Base-by-base conservation (phyloP, 2,797 vertebrate species). In the Smutsia temminckii region DNA sequence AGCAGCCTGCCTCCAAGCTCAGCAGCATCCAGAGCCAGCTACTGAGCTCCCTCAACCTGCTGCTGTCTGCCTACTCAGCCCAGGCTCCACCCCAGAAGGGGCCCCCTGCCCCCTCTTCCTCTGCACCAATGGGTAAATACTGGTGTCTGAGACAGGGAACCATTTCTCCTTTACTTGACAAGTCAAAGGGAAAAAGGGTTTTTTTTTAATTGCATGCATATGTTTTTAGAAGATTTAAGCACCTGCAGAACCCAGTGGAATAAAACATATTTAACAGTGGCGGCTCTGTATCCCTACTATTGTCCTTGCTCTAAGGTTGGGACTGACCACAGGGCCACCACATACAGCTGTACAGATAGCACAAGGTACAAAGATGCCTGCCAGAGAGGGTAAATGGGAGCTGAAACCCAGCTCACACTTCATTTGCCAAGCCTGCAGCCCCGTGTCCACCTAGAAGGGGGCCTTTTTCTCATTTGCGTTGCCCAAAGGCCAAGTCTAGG, bases 1-100 rank as follows among this genome's bases (percentile, higher is more conserved):
- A 99, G 85, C 99, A 99, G 92, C 98, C 98, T 0, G 99, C 99
- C 69, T 99, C 99, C 89, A 99, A 99, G 98, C 99, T 99, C 98
- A 99, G 99, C 98, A 99, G 99, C 71, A 99, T 99, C 97, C 99
- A 99, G 98, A 99, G 98, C 98, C 99, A 99, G 87, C 98, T 99
- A 86, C 99, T 99, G 96, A 99, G 99, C 97, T 99, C 99, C 85
- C 99, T 99, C 93, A 99, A 99, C 97, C 99, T 99, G 40, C 98
- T 99, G 96, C 99, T 99, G 74, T 99, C 99, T 8, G 99, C 99
- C 96, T 99, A 99, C 98, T 99, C 99, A 10, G 96, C 97, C 0
- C 99, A 98, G 61, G 98, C 98, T 51, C 96, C 98, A 0, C 72
- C 93, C 3, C 98, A 97, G 59, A 92, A 96, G 95, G 98, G 98